These are phyloP conservation scores for Alethe castanea DNA, from an alignment of 2,113 vertebrate species.

Conservation along the genomic window DNA sequence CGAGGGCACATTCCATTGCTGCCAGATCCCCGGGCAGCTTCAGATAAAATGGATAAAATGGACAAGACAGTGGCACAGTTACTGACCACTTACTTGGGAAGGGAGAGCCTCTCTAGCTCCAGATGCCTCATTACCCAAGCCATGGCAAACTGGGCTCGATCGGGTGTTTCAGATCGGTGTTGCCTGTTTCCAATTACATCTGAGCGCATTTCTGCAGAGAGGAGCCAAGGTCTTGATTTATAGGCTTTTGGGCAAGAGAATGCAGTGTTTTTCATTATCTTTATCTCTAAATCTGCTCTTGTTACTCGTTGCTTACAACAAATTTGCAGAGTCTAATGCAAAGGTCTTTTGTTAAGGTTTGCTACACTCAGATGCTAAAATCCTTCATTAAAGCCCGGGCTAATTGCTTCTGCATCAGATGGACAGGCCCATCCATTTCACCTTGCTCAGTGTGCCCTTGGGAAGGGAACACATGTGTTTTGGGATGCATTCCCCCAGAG, in stretches of 20 bases:
- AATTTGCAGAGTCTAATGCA: background rate
- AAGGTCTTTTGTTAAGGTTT: constrained; percentile 22
- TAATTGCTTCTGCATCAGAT: constrained; percentile 6
- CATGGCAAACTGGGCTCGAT: background rate
- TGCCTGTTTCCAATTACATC: constrained; percentile 47
- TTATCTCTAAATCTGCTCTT: constrained; percentile 51
- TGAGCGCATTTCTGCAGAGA: background rate
- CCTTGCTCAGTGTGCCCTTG: fast-evolving
- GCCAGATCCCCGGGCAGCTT: background rate
- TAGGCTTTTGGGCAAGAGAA: constrained; percentile 49
- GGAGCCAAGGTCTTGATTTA: constrained; percentile 59
- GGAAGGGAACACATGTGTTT: fast-evolving
- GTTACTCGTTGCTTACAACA: constrained; percentile 41
- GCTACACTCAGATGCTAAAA: background rate
- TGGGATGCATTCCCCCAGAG: background rate
- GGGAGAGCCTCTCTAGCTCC: background rate
- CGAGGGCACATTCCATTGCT: fast-evolving
- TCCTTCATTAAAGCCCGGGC: background rate
- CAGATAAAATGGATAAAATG: background rate
- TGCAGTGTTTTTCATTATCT: constrained; percentile 40
- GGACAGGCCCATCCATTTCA: background rate
- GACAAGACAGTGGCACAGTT: background rate
- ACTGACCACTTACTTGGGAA: background rate
- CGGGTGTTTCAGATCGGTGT: background rate
- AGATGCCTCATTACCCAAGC: background rate